Base-by-base conservation (phyloP, 2,113 vertebrate species). In the Cyrtonyx montezumae region DNA sequence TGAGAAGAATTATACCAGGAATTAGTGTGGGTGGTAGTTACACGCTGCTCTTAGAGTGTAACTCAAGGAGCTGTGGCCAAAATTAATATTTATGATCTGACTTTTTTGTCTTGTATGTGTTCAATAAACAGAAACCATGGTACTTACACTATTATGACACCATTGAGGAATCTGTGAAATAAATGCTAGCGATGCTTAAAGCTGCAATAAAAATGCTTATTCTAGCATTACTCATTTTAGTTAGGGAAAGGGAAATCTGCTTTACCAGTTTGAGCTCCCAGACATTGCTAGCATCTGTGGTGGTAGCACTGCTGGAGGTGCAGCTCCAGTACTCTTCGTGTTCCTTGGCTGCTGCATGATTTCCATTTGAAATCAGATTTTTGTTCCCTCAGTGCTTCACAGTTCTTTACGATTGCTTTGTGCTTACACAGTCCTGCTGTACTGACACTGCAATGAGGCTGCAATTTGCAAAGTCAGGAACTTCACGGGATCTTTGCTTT, bases 1-100 rank as follows among this genome's bases (percentile, higher is more conserved):
- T 88, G 55, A 70, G 46, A 65, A 73, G 79, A 89, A 88, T 77
- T 87, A 70, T 0, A 88, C 62, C 74, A 90, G 88, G 84, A 95
- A 91, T 95, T 88, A 84, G 80, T 11, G 78, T 88, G 84, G 84
- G 66, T 90, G 80, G 59, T 49, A 91, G 86, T 73, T 90, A 32
- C 48, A 63, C 19, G 21, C 65, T 21, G 37, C 65, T 55, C 59
- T 80, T 34, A 34, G 77, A 86, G 65, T 71, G 46, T 37, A 70
- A 62, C 7, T 78, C 7, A 1, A 49, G 78, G 62, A 88, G 21
- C 78, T 83, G 58, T 76, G 74, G 53, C 70, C 94, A 79, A 69
- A 79, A 73, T 79, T 5, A 42, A 17, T 36, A 58, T 90, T 90
- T 90, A 30, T n/a, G 23, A 32, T 86, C 73, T 59, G 63, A 74